Percentiles rank a stretch among this genome's conserved stretches.
phyloP scores from a whole-genome alignment of 1,140 invertebrate species.

The Drosophila virilis region DNA sequence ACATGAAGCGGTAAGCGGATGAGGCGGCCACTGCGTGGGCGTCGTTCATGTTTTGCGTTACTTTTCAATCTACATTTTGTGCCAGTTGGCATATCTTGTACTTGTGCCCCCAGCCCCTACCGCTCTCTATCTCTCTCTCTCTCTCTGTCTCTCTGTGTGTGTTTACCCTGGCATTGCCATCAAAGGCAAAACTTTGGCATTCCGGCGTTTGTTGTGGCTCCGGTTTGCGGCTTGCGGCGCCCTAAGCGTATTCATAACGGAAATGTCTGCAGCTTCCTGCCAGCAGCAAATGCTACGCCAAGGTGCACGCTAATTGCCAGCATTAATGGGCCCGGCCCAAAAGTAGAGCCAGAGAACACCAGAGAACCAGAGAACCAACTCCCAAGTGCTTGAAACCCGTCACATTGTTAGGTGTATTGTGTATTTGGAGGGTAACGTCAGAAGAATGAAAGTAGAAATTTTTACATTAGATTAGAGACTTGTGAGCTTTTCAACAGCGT shows the following conservation, averaged over 20 bases:
- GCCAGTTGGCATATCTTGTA: neutral
- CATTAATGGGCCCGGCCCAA: conserved; percentile 63
- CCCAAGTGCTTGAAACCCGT: conserved; percentile 18
- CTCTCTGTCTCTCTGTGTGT: neutral
- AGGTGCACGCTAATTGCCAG: conserved; percentile 78
- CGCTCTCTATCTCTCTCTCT: neutral
- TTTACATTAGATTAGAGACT: conserved; percentile 69
- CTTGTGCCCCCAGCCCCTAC: conserved; percentile 9
- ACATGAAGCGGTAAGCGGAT: conserved; percentile 90
- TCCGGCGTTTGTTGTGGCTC: conserved; percentile 38
- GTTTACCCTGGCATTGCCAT: conserved; percentile 40
- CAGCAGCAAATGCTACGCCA: conserved; percentile 23
- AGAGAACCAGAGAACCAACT: neutral
- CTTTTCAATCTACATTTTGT: conserved; percentile 18
- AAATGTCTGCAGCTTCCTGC: conserved; percentile 61
- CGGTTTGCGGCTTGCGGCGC: conserved; percentile 31
- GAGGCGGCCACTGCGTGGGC: neutral
- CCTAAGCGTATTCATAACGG: conserved; percentile 68
- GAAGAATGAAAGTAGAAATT: conserved; percentile 28
- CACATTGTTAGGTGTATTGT: conserved; percentile 22
- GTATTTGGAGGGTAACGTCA: neutral
- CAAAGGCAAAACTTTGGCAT: conserved; percentile 70
- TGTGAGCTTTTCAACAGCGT: conserved; percentile 21
- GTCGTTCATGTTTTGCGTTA: neutral
- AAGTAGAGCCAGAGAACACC: neutral